Evolutionary conservation across 2,888 invertebrate genomes (phyloP).

Genomic region (Latrodectus hesperus): DNA sequence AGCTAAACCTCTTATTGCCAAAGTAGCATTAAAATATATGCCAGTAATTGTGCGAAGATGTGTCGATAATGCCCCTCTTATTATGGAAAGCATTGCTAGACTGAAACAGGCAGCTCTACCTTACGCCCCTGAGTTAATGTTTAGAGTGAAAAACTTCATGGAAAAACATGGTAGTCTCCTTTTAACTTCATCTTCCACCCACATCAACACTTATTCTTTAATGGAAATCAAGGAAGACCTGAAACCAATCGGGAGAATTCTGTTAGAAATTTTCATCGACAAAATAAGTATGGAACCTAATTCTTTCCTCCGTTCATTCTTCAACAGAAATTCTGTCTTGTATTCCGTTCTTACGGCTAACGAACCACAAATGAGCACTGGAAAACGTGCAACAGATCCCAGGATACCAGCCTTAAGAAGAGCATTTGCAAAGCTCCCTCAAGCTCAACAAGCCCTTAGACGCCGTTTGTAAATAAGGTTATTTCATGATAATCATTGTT

Average conservation of each 20-base stretch:
- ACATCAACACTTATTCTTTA: constrained; percentile 23
- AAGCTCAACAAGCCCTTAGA: too few species aligned
- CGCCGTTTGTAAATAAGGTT: too few species aligned
- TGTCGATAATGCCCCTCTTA: constrained; percentile 10
- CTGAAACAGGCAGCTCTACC: background rate
- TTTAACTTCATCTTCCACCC: background rate
- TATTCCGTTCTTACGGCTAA: background rate
- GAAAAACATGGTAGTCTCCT: constrained; percentile 18
- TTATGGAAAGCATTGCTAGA: background rate
- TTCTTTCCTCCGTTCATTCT: background rate
- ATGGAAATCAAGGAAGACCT: constrained; percentile 28
- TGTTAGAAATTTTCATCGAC: constrained; percentile 8
- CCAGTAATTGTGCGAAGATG: background rate
- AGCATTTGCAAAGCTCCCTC: too few species aligned
- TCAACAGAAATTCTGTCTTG: background rate
- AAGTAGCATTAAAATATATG: constrained; percentile 6
- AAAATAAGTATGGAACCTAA: background rate
- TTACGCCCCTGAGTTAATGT: background rate
- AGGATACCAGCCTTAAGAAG: too few species aligned
- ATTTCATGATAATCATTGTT: too few species aligned
- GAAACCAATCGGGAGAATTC: constrained; percentile 9
- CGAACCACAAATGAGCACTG: background rate
- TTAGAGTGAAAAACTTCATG: background rate
- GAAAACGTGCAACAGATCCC: too few species aligned
- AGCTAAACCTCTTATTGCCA: constrained; percentile 20